Conservation (phyloP, 1,140 invertebrate species). For the Metaphire vulgaris region DNA sequence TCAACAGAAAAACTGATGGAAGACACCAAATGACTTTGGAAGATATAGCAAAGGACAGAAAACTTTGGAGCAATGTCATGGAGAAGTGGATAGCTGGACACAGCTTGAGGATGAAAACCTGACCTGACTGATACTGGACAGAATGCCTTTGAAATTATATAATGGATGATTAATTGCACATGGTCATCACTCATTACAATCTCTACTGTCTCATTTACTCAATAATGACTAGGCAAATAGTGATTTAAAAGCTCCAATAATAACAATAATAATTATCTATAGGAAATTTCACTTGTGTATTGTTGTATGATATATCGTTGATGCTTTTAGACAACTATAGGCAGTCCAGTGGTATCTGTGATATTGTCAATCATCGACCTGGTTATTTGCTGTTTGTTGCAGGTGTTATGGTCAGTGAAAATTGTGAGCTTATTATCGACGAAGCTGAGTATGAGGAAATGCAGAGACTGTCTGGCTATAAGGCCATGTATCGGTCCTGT, state of each 20-base stretch:
- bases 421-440: slow-evolving; percentile 51
- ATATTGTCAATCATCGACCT: background rate
- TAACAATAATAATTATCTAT: background rate
- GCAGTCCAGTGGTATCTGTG: background rate
- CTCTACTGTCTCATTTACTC: background rate
- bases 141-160: too few species aligned
- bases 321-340: too few species aligned
- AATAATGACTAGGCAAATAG: background rate
- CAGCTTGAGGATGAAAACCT: too few species aligned
- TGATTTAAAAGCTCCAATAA: background rate
- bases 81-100: too few species aligned
- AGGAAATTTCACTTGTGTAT: background rate
- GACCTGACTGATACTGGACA: too few species aligned
- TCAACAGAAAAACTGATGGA: too few species aligned
- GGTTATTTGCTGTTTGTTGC: background rate
- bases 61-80: too few species aligned
- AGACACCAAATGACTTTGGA: too few species aligned
- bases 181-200: too few species aligned
- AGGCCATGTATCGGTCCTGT: slow-evolving; percentile 41
- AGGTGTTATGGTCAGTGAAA: slow-evolving; percentile 37
- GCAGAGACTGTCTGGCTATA: slow-evolving; percentile 46
- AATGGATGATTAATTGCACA: too few species aligned
- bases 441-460: slow-evolving; percentile 51
- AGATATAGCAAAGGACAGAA: too few species aligned
- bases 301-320: too few species aligned